A percentile compares a stretch with the other conserved stretches of the same genome.
Conservation (phyloP, 2,888 invertebrate genomes). For the Chalcosyrphus nemorum region DNA sequence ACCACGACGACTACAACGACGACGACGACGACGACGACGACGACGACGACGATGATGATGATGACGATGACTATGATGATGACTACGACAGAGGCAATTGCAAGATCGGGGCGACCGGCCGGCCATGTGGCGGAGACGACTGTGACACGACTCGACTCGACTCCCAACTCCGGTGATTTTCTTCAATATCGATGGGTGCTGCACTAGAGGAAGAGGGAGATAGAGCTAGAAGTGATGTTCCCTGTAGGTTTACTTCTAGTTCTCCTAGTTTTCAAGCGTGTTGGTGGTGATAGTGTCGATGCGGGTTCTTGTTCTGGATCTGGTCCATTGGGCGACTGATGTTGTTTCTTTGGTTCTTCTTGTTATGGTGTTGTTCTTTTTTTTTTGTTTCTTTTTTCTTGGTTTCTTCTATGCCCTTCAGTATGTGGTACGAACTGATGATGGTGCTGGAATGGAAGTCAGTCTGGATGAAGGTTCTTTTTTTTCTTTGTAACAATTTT, state of each 20-base stretch:
- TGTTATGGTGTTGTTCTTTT: conserved; percentile 37
- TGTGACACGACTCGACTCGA: conserved; percentile 30
- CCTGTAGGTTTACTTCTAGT: conserved; percentile 57
- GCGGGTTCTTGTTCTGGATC: conserved; percentile 64
- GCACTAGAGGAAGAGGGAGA: background rate
- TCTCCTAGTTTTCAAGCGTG: conserved; percentile 51
- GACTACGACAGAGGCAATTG: conserved; percentile 43
- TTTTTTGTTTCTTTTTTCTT: background rate
- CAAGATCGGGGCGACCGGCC: conserved; percentile 42
- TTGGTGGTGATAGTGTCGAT: conserved; percentile 39
- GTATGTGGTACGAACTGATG: conserved; percentile 36
- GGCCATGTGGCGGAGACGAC: conserved; percentile 19
- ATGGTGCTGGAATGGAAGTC: conserved; percentile 39
- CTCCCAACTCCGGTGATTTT: conserved; percentile 31
- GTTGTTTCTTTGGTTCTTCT: conserved; percentile 39
- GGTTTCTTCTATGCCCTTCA: conserved; percentile 54
- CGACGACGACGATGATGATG: conserved; percentile 57
- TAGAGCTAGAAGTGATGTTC: conserved; percentile 15
- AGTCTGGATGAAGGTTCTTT: conserved; percentile 52
- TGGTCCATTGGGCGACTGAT: conserved; percentile 56
- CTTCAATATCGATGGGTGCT: conserved; percentile 3
- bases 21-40: conserved; percentile 69
- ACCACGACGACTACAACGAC: conserved; percentile 74
- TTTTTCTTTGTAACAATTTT: conserved; percentile 37
- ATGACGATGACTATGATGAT: conserved; percentile 58